Evolutionary conservation across 2,888 invertebrate species (phyloP), one percentile per base, ranked within the genome.

Genomic region (Imbricaverruca yamaguchii): DNA sequence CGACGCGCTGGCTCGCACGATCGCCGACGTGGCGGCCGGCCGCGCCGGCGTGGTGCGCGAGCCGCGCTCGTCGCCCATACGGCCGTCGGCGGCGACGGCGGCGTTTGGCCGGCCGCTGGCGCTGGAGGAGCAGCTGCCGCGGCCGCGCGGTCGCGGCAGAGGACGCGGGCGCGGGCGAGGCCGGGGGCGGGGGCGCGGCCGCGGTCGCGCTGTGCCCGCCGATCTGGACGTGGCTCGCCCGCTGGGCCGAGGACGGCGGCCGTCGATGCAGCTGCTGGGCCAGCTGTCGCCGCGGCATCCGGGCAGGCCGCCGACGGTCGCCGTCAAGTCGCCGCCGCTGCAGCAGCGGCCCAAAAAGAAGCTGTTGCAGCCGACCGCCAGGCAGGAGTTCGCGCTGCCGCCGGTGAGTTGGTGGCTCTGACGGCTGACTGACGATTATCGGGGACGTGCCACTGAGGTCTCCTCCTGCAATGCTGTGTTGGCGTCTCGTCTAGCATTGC

Each of bases 1-100:
- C 21, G 74, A 74, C 55, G 0, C 74, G 7, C 53, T 74, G 8
- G 9, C 53, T 55, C 53, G 55, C 53, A 74, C 74, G 74, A 74
- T 74, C 74, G 74, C 74, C 4, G 74, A 74, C 55, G 74, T 74
- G 74, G 74, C 74, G 18, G 53, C 74, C 21, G 74, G 74, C 74
- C 74, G 74, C 21, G 74, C 74, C 74, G 74, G 74, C 18, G 55
- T 55, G 18, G 55, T 74, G 21, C 74, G 9, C 10, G 53, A 74
- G 53, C 74, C 74, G 74, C 53, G 53, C 55, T 21, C 74, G 23
- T 55, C 74, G 53, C 74, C 74, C 74, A 55, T 74, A 10, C 53
- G 21, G 21, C 23, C 74, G 53, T 18, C 23, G 21, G 53, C 53
- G 21, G 74, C 53, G 21, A 21, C 53, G 21, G 74, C 53, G 13